Percentiles rank a stretch among this genome's conserved stretches.
Conservation (phyloP, 2,797 vertebrate genomes). For the Remorina albescens region DNA sequence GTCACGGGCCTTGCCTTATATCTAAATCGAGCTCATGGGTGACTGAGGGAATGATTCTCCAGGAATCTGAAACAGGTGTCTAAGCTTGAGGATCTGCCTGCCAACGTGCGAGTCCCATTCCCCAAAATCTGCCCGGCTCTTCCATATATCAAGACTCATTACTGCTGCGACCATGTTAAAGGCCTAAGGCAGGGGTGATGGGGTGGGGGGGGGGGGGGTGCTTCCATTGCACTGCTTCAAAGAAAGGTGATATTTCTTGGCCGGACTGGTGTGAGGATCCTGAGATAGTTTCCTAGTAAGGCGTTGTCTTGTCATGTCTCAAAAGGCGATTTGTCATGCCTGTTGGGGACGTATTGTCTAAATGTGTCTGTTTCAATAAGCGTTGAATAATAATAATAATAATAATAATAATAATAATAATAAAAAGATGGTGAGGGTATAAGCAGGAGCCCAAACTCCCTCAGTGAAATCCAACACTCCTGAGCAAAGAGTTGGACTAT, state of each 20-base stretch:
- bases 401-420: neutral
- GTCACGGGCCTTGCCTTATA: conserved; percentile 75
- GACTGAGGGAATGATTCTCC: conserved; percentile 67
- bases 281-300: neutral
- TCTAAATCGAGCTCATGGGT: conserved; percentile 78
- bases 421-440: neutral
- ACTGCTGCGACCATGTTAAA: conserved; percentile 3
- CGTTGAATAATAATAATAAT: neutral
- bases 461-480: neutral
- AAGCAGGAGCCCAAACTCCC: neutral
- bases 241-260: neutral
- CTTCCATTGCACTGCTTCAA: neutral
- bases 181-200: neutral
- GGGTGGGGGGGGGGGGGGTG: too few relatives aligned
- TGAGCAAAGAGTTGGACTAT: neutral
- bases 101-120: conserved; percentile 62
- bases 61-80: conserved; percentile 84
- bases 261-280: neutral
- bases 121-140: conserved; percentile 44
- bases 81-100: conserved; percentile 61
- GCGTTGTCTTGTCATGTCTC: neutral
- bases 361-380: neutral
- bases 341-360: neutral
- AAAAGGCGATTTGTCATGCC: neutral
- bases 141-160: conserved; percentile 39